Base-by-base conservation (phyloP, 2,113 vertebrate genomes). In the Misgurnus mizolepis region DNA sequence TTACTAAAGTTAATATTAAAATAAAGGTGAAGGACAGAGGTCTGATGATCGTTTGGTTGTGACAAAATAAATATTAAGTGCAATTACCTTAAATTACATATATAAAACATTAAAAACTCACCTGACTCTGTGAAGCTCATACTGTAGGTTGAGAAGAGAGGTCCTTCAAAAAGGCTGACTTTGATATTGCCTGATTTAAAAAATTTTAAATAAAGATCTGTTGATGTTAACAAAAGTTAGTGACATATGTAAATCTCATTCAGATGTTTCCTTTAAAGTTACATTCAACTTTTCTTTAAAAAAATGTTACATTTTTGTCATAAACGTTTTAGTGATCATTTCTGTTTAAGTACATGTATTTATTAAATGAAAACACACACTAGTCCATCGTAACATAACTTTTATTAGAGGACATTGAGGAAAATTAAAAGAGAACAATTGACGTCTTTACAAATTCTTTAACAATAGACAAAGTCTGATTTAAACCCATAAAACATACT, bases 381-480 rank as follows among this genome's bases (percentile, higher is more conserved):
- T 40, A 40, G 34, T 22, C 61, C 53, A 40, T 82, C 65, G 73
- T 66, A 53, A 69, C 73, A 77, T 71, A 73, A 82, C 70, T 72
- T 82, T 82, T 80, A 85, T 85, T 85, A 73, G 43, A 67, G 65
- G 75, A 79, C 71, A 82, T 50, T 67, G 70, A 62, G 75, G 49
- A 68, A 82, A 67, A 68, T 67, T n/a, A 74, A 74, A 61, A 83
- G 43, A 79, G 61, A 49, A 70, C 75, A 72, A 67, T 61, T 22
- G 55, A 78, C 55, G 9, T 45, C 41, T 75, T 76, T 39, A 76
- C 74, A 76, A 65, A 65, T 65, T 61, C 66, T 67, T 34, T 56
- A 64, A 85, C 60, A 76, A 75, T 43, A 80, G 43, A 69, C 60
- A 55, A 73, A n/a, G 18, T 71, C 76, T 71, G 60, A 50, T 60